Base-by-base conservation (phyloP, 1,140 invertebrate species). In the Drosophila punjabiensis region DNA sequence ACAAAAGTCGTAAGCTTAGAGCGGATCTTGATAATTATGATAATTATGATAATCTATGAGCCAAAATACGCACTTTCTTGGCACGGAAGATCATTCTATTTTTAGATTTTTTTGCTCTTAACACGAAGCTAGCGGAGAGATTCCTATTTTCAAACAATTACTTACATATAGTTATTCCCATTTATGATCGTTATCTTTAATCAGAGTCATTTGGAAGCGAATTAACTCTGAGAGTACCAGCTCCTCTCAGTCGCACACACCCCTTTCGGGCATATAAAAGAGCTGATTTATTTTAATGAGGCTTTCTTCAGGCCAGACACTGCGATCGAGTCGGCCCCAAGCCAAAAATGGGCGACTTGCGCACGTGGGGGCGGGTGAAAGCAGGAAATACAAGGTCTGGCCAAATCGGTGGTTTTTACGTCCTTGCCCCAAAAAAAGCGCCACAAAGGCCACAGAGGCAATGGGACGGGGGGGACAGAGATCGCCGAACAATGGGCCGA, bases 351-450 rank as follows among this genome's bases (percentile, higher is more conserved):
- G 77, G 32, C 43, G 24, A 18, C 50, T 63, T 69, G 77, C 60
- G 59, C 77, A 70, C 74, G 45, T 66, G 59, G 39, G 55, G 64
- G 81, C 80, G 84, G 56, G 85, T 82, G 85, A 88, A 88, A 88
- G 85, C 85, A 88, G 85, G 85, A 88, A 88, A 85, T 47, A 82
- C 86, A 88, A 88, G 85, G 85, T 85, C 82, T 88, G 78, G 13
- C 60, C 68, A 81, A 76, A 73, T 70, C 62, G 33, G 33, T 18
- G 55, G 32, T 47, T 32, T 58, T 89, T 79, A 79, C 82, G 85
- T 88, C 85, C 85, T 88, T 88, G 85, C 82, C 85, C 85, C 86
- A 86, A 64, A 90, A 90, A 88, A 89, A 56, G 20, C 68, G 30
- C 71, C 68, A 69, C 53, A 41, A 56, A 30, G 32, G 45, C 37